Percentiles rank a stretch among this genome's conserved stretches.
phyloP scores from a whole-genome alignment of 2,888 invertebrate genomes.

The Agapostemon virescens region DNA sequence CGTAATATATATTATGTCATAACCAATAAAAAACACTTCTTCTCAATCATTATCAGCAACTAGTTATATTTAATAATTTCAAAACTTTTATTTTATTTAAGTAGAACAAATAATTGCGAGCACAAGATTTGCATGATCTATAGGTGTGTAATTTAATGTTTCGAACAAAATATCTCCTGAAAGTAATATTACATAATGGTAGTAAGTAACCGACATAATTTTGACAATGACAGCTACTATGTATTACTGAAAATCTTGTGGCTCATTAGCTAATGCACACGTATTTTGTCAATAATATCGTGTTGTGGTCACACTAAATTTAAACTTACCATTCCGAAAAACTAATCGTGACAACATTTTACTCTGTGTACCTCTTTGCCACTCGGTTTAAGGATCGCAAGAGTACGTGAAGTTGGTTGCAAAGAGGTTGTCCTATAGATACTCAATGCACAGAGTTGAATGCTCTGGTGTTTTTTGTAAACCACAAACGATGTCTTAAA shows the following conservation, averaged over 20 bases:
- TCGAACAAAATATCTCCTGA: conserved; percentile 10
- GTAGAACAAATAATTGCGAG: background rate
- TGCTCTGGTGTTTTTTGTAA: background rate
- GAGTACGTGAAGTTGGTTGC: conserved; percentile 33
- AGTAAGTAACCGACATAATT: conserved; percentile 45
- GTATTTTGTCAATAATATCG: background rate
- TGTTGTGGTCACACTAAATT: conserved; percentile 26
- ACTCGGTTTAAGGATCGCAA: background rate
- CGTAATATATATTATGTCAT: background rate
- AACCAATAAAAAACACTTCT: background rate
- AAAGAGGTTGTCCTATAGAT: background rate
- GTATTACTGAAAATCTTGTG: background rate
- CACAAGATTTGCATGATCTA: background rate
- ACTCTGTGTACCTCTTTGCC: conserved; percentile 17
- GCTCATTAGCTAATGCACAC: background rate
- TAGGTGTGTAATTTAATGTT: background rate
- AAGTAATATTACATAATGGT: conserved; percentile 70
- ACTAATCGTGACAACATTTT: conserved; percentile 77
- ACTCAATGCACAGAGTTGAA: background rate
- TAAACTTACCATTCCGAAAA: conserved; percentile 72
- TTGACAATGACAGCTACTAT: conserved; percentile 29
- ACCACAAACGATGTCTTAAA: background rate
- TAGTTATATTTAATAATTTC: background rate
- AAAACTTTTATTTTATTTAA: background rate
- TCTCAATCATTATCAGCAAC: background rate